Percentiles rank a stretch among this genome's conserved stretches.
Evolutionary conservation across 2,797 vertebrate species (phyloP).

Genomic region (Scomberomorus guttatus): DNA sequence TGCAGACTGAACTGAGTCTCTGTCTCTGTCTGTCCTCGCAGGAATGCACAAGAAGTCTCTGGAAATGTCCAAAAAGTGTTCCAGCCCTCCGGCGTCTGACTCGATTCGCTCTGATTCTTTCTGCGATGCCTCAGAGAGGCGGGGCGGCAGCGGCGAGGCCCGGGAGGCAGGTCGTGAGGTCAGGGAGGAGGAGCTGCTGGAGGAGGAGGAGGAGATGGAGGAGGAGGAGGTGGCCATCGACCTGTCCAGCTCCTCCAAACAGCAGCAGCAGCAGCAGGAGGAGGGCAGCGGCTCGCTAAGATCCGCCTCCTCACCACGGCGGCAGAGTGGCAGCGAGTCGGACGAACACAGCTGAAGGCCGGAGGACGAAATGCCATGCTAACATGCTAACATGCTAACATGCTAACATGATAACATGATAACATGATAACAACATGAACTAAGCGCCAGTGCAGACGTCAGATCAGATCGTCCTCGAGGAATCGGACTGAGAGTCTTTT

Average conservation of each 20-base stretch:
- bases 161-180: conserved; percentile 22
- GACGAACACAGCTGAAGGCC: conserved; percentile 82
- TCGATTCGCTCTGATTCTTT: conserved; percentile 67
- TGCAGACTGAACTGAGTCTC: conserved; percentile 46
- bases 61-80: conserved; percentile 86
- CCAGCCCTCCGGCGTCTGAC: conserved; percentile 82
- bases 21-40: conserved; percentile 65
- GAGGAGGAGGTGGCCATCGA: conserved; percentile 90
- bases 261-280: conserved; percentile 71
- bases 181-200: conserved; percentile 50
- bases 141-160: background rate
- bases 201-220: conserved; percentile 57
- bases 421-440: no score
- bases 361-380: background rate
- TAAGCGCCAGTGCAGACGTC: no score
- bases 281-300: conserved; percentile 65
- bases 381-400: background rate
- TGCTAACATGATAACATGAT: no score
- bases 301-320: conserved; percentile 61
- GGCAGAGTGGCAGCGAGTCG: conserved; percentile 74
- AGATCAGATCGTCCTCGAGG: background rate
- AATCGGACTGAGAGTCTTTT: no score
- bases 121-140: conserved; percentile 71
- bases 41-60: conserved; percentile 97
- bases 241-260: conserved; percentile 92